Evolutionary conservation across 2,888 invertebrate species (phyloP).

Genomic region (Venusia cambrica): DNA sequence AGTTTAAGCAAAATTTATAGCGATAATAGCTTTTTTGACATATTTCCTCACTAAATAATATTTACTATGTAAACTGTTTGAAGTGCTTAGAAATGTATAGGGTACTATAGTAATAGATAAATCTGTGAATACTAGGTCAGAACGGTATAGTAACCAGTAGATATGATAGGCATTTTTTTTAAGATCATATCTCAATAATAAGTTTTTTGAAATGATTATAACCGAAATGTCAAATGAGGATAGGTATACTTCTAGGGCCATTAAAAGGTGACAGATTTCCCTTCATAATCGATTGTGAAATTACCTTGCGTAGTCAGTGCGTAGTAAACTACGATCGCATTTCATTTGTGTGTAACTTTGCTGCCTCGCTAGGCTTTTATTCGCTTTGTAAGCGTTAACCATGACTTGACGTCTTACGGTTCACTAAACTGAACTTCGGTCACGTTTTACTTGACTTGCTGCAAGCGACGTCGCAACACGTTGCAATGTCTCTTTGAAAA

Average conservation of each 20-base stretch:
- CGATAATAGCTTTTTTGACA: slow-evolving; percentile 44
- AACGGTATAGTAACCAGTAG: too few species aligned
- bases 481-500: slow-evolving; percentile 15
- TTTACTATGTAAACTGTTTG: slow-evolving; percentile 25
- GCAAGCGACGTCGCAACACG: slow-evolving; percentile 3
- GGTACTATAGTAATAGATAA: slow-evolving; percentile 33
- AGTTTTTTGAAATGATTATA: too few species aligned
- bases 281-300: too few species aligned
- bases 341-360: slow-evolving; percentile 7
- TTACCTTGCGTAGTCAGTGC: too few species aligned
- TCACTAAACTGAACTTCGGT: slow-evolving; percentile 13
- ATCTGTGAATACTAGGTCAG: slow-evolving; percentile 37
- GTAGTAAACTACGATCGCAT: too few species aligned
- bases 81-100: slow-evolving; percentile 42
- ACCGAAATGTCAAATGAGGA: too few species aligned
- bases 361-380: slow-evolving; percentile 4
- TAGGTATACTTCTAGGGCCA: too few species aligned
- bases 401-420: slow-evolving; percentile 17
- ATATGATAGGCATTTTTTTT: too few species aligned
- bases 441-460: too few species aligned
- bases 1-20: slow-evolving; percentile 45
- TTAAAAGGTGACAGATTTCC: too few species aligned
- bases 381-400: slow-evolving; percentile 16
- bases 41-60: slow-evolving; percentile 39
- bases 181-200: too few species aligned